Base-by-base conservation (phyloP, 2,888 invertebrate genomes). In the Diadromus collaris region DNA sequence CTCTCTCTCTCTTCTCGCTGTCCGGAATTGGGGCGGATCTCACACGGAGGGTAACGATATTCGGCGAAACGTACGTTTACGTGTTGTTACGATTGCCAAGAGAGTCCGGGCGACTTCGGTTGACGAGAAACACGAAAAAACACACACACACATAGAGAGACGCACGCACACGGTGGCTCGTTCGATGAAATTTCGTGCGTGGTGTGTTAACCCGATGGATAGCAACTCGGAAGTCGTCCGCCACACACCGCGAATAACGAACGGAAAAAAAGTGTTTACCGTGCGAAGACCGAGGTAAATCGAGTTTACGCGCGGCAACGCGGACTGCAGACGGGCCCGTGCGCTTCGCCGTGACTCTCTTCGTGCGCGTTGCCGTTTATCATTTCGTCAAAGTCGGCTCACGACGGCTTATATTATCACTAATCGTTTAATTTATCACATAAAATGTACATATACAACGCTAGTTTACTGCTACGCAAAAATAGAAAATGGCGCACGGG, bases 401-500 rank as follows among this genome's bases (percentile, higher is more conserved):
- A 61, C 68, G 73, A 69, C 71, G 71, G 77, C 76, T 71, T 65
- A 81, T 74, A 80, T 81, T 83, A 83, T 82, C 79, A 84, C 81
- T 82, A 80, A 80, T 84, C 85, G 82, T 84, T 61, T 61, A 38
- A 24, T 87, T 84, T 87, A 88, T 87, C 87, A 85, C 88, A 87
- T 86, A 60, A 86, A 86, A 87, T 83, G 86, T 86, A 89, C 86
- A 87, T 87, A 88, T 87, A 87, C 86, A 88, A 88, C 86, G 88
- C 87, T 88, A 87, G 83, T 87, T 87, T 87, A 87, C 86, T 88
- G 88, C 89, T 89, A 89, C 89, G 89, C 89, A 90, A 90, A 90
- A 90, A 90, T 89, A 89, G 88, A 89, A 90, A 90, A 89, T 90
- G 89, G 90, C 90, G 89, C 85, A 89, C 87, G 83, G 79, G 78